Percentiles rank a stretch among this genome's conserved stretches.
Evolutionary conservation across 2,888 invertebrate genomes (phyloP).

Genomic region (Anodontia alba): DNA sequence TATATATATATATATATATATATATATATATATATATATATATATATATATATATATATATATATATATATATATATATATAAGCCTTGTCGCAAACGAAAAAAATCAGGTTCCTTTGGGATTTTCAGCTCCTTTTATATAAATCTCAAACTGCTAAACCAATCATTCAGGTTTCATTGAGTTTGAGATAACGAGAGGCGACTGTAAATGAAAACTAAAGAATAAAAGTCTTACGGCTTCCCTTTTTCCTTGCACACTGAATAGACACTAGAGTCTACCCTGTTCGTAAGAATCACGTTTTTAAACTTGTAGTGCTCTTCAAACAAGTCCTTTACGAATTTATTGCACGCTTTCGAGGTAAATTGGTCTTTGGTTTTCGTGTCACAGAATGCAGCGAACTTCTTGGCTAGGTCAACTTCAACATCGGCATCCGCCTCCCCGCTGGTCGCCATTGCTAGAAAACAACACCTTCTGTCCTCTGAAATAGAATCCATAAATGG

Average conservation of each 20-base stretch:
- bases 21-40: too few species aligned
- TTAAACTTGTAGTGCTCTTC: conserved; percentile 51
- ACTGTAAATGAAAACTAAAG: too few species aligned
- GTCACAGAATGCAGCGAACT: conserved; percentile 56
- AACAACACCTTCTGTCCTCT: neutral
- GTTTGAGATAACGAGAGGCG: too few species aligned
- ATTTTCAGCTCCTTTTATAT: too few species aligned
- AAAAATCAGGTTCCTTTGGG: too few species aligned
- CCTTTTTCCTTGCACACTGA: conserved; percentile 53
- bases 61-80: too few species aligned
- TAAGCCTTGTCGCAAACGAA: too few species aligned
- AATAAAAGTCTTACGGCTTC: conserved; percentile 54
- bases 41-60: too few species aligned
- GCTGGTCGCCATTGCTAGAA: neutral
- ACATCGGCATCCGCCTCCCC: conserved; percentile 26
- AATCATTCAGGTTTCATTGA: too few species aligned
- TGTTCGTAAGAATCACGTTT: conserved; percentile 46
- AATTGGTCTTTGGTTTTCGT: conserved; percentile 48
- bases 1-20: too few species aligned
- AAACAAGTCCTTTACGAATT: conserved; percentile 54
- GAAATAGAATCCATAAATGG: neutral
- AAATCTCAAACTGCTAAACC: too few species aligned
- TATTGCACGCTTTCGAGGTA: conserved; percentile 54
- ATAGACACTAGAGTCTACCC: conserved; percentile 56
- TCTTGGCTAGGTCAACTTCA: conserved; percentile 40